Evolutionary conservation across 2,888 invertebrate species (phyloP).

Genomic region (Ochlodes sylvanus): DNA sequence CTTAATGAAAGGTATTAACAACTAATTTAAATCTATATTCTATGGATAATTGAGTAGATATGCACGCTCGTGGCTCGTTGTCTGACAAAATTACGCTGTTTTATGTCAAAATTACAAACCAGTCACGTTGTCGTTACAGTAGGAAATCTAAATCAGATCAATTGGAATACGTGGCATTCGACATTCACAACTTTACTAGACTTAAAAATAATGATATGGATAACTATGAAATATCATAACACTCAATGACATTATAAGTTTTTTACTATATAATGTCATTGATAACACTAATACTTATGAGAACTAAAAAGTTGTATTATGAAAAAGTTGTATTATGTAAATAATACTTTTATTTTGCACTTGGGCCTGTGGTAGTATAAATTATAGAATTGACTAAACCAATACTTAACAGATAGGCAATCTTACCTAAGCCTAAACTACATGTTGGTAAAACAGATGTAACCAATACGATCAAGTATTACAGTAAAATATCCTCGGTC

Average conservation of each 20-base stretch:
- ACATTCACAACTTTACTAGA: no score
- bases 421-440: conserved; percentile 8
- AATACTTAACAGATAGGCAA: not conserved
- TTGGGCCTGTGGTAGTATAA: not conserved
- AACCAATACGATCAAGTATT: no score
- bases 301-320: not conserved
- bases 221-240: not conserved
- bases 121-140: no score
- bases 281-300: not conserved
- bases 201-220: not conserved
- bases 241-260: no score
- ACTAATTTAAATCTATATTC: conserved; percentile 67
- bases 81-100: conserved; percentile 46
- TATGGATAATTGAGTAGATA: conserved; percentile 66
- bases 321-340: no score
- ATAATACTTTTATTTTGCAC: no score
- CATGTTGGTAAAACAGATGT: not conserved
- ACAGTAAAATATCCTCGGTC: no score
- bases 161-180: no score
- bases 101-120: conserved; percentile 2
- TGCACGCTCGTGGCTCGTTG: conserved; percentile 45
- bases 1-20: conserved; percentile 69
- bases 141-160: not conserved
- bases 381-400: no score
- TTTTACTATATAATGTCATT: no score